Conservation (phyloP, 1,140 invertebrate genomes). For the Melipona quadrifasciata region DNA sequence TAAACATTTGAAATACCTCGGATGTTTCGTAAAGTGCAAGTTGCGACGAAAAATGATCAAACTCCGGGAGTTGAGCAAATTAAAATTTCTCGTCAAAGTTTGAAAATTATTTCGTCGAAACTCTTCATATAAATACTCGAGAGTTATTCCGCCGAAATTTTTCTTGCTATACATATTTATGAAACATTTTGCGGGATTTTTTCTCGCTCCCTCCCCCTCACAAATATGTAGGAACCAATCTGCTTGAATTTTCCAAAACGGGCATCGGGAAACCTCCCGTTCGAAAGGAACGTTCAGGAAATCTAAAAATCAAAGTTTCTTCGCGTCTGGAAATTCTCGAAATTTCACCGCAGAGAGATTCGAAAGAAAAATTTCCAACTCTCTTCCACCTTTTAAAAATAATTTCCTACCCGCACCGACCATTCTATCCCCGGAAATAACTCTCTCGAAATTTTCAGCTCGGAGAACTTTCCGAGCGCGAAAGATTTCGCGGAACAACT, state of each 20-base stretch:
- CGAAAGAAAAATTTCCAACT: neutral
- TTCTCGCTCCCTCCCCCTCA: too few species aligned
- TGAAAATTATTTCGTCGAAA: neutral
- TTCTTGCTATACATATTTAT: too few species aligned
- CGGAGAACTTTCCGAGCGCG: neutral
- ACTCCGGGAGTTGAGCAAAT: too few species aligned
- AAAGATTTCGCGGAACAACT: neutral
- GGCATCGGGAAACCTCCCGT: neutral
- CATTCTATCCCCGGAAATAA: neutral
- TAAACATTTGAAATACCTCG: too few species aligned
- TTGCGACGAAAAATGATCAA: too few species aligned
- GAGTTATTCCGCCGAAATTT: fast-evolving
- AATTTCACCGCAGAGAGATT: neutral
- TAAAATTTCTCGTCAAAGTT: too few species aligned
- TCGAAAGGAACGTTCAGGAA: neutral
- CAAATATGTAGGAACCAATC: fast-evolving
- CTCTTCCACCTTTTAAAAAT: too few species aligned
- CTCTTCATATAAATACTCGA: neutral
- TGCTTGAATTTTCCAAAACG: neutral
- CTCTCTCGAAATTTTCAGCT: neutral
- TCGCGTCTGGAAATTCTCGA: neutral
- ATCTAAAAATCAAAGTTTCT: neutral
- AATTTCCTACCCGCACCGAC: too few species aligned
- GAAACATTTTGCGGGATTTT: too few species aligned
- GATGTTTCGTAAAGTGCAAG: too few species aligned